Conservation (phyloP, 2,113 vertebrate species). For the Lepus timidus region DNA sequence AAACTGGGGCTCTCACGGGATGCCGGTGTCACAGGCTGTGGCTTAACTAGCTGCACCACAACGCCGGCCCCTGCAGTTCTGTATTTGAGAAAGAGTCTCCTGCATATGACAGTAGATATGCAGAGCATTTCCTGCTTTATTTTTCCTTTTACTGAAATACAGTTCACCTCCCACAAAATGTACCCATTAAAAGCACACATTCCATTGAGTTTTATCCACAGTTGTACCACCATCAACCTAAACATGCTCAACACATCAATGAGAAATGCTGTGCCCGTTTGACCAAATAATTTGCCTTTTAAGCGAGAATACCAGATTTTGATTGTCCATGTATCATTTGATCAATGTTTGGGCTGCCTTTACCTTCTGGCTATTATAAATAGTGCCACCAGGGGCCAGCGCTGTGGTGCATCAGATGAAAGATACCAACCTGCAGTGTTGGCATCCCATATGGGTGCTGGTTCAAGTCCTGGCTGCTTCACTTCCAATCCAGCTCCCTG, state of each 20-base stretch:
- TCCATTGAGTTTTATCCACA: background rate
- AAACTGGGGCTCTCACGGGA: no score
- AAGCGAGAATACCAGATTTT: background rate
- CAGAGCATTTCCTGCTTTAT: background rate
- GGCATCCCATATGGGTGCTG: no score
- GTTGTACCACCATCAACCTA: background rate
- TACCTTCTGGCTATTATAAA: background rate
- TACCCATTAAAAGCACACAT: background rate
- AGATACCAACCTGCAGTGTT: no score
- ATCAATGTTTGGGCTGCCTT: background rate
- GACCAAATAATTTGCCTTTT: constrained; percentile 5
- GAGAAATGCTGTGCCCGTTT: background rate
- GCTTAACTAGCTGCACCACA: no score
- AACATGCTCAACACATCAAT: background rate
- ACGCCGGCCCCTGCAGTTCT: background rate
- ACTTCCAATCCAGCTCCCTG: no score
- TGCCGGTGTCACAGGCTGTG: no score
- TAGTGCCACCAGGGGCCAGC: background rate
- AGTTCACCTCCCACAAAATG: background rate
- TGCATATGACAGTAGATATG: background rate
- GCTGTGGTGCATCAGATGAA: no score
- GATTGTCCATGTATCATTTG: background rate
- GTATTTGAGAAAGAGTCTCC: background rate
- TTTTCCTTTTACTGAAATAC: background rate
- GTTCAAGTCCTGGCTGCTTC: no score